Conservation (phyloP, 2,888 invertebrate species). For the Philereme transversata region DNA sequence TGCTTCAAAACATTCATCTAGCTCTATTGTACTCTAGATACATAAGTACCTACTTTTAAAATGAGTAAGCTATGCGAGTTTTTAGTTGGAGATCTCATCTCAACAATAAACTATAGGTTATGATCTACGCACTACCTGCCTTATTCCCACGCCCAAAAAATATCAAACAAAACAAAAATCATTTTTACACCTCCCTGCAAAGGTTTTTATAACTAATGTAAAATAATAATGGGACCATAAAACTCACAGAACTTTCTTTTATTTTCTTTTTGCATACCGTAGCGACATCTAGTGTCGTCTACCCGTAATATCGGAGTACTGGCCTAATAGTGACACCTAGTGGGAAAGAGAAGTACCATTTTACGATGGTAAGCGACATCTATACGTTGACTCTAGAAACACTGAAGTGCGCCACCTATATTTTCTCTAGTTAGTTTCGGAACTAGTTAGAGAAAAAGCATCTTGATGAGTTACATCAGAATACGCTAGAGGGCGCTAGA, state of each 20-base stretch:
- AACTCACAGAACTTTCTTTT: constrained; percentile 58
- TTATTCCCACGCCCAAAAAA: constrained; percentile 72
- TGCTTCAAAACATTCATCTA: no score
- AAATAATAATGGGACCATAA: constrained; percentile 72
- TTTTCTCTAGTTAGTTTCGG: background rate
- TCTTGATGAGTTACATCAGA: background rate
- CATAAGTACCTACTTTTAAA: no score
- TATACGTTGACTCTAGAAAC: background rate
- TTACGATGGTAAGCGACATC: constrained; percentile 6
- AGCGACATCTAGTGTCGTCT: constrained; percentile 58
- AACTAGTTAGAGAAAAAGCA: background rate
- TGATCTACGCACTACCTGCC: constrained; percentile 49
- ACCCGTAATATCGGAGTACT: background rate
- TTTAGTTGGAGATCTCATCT: constrained; percentile 1
- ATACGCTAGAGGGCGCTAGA: background rate
- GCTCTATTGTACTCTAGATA: no score
- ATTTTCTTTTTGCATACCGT: constrained; percentile 35
- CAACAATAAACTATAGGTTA: constrained; percentile 23
- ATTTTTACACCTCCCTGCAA: constrained; percentile 82
- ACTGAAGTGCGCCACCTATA: background rate
- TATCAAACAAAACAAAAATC: constrained; percentile 71
- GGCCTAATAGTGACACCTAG: background rate
- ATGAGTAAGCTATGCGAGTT: background rate
- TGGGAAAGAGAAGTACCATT: background rate
- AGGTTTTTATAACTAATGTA: constrained; percentile 69